A percentile compares a stretch with the other conserved stretches of the same genome.
phyloP scores from a whole-genome alignment of 2,113 vertebrate species.

The Tachuris rubrigastra region DNA sequence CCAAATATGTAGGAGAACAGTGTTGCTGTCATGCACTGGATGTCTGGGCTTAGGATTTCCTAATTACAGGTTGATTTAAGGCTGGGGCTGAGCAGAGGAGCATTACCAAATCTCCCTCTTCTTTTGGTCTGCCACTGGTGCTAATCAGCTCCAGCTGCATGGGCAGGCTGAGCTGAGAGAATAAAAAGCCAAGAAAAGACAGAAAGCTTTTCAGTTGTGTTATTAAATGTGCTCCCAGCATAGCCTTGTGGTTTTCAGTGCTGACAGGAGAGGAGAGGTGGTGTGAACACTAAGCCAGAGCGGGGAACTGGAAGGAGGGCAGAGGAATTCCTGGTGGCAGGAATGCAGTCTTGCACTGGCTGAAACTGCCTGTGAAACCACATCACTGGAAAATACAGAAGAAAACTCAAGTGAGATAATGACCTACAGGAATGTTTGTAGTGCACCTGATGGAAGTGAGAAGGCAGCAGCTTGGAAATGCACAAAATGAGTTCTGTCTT shows the following conservation, averaged over 20 bases:
- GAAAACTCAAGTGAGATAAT: not conserved
- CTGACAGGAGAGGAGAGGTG: not conserved
- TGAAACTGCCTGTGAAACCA: not conserved
- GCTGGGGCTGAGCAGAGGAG: not conserved
- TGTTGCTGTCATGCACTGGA: not conserved
- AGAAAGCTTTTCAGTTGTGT: not conserved
- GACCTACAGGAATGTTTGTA: not conserved
- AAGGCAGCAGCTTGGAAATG: not conserved
- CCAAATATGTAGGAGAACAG: not conserved
- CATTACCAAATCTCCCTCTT: not conserved
- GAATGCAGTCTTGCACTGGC: accelerated
- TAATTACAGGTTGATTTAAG: not conserved
- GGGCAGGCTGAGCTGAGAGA: not conserved
- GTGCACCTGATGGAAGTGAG: not conserved
- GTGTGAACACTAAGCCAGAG: not conserved
- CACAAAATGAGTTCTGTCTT: not conserved
- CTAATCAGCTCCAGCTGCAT: not conserved
- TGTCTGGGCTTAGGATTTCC: not conserved
- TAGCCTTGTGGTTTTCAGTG: not conserved
- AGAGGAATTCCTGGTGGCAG: not conserved
- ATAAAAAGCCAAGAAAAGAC: not conserved
- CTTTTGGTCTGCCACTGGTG: not conserved
- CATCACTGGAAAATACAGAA: not conserved
- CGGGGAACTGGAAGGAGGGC: not conserved
- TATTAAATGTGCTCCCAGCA: not conserved